Percentiles rank a stretch among this genome's conserved stretches.
Conservation (phyloP, 2,797 vertebrate species). For the Lithobates sylvaticus region DNA sequence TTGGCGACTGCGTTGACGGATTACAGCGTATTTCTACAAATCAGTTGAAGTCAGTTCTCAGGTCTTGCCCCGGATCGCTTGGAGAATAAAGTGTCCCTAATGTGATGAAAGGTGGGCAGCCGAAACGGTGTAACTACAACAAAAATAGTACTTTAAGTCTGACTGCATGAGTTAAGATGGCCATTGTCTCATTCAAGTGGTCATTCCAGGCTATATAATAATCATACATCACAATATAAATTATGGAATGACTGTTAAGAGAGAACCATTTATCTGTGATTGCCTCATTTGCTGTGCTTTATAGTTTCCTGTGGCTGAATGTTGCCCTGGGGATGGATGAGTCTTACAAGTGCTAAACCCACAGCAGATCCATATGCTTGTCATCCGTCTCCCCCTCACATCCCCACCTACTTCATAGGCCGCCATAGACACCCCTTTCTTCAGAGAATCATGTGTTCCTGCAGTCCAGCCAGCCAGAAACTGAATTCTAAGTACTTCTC, state of each 20-base stretch:
- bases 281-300: slow-evolving; percentile 31
- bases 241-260: slow-evolving; percentile 23
- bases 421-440: slow-evolving; percentile 23
- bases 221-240: slow-evolving; percentile 14
- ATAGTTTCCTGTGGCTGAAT: slow-evolving; percentile 44
- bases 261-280: slow-evolving; percentile 19
- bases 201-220: not conserved
- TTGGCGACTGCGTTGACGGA: too few relatives aligned
- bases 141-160: not conserved
- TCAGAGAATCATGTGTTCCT: slow-evolving; percentile 49
- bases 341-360: slow-evolving; percentile 32
- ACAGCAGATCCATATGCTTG: slow-evolving; percentile 41
- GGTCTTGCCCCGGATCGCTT: not conserved
- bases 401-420: slow-evolving; percentile 34
- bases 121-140: not conserved
- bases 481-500: slow-evolving; percentile 32
- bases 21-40: too few relatives aligned
- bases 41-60: not conserved
- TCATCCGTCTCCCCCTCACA: slow-evolving; percentile 37
- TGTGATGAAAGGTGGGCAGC: not conserved
- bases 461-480: slow-evolving; percentile 39
- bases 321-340: slow-evolving; percentile 30
- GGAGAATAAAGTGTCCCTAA: not conserved
- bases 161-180: not conserved
- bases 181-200: not conserved